Percentiles rank a stretch among this genome's conserved stretches.
phyloP scores from a whole-genome alignment of 1,140 invertebrate species.

The Drosophila simulans region DNA sequence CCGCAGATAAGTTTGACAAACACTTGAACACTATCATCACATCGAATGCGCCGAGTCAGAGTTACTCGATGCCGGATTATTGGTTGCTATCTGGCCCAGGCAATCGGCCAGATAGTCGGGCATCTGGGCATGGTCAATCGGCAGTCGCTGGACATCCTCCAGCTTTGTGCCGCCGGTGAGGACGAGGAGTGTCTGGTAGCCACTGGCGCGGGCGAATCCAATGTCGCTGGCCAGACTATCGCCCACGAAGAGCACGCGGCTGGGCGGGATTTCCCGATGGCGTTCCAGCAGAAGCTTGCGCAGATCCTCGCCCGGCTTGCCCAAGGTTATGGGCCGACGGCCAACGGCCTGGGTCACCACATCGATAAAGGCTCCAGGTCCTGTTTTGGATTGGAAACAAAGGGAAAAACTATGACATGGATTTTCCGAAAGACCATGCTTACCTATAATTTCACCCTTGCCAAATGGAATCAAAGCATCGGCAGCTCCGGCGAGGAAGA shows the following conservation, averaged over 20 bases:
- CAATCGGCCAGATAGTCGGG: conserved; percentile 84
- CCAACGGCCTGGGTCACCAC: conserved; percentile 84
- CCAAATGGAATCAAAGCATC: conserved; percentile 85
- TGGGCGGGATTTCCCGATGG: conserved; percentile 84
- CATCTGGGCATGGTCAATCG: conserved; percentile 34
- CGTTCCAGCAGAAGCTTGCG: conserved; percentile 80
- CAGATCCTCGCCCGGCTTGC: conserved; percentile 86
- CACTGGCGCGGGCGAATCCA: conserved; percentile 85
- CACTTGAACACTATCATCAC: background rate
- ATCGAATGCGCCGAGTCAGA: background rate
- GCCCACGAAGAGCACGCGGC: conserved; percentile 87
- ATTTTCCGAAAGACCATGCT: background rate
- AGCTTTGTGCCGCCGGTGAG: conserved; percentile 85
- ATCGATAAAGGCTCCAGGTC: conserved; percentile 85
- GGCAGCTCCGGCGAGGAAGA: conserved; percentile 85
- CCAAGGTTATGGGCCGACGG: conserved; percentile 85
- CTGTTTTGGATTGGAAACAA: conserved; percentile 58
- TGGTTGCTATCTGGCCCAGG: conserved; percentile 55
- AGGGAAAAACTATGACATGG: background rate
- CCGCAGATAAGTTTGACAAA: background rate
- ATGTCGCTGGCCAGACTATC: conserved; percentile 87
- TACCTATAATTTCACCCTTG: conserved; percentile 71
- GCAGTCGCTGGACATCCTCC: conserved; percentile 51
- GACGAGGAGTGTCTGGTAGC: conserved; percentile 86
- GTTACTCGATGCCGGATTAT: background rate